Conservation (phyloP, 2,113 vertebrate genomes). For the Oreochromis niloticus region DNA sequence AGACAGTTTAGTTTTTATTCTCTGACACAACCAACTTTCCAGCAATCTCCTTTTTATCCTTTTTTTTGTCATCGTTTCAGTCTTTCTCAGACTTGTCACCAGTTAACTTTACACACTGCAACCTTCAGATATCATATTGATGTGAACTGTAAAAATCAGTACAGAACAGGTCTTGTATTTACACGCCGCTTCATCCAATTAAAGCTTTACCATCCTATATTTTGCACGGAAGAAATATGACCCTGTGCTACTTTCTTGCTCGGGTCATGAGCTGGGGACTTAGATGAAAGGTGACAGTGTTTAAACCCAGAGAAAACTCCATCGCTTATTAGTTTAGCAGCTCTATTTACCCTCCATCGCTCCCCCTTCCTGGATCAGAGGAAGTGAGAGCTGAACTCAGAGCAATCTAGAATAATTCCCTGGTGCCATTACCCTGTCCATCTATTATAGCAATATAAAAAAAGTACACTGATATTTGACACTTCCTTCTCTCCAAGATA, state of each 20-base stretch:
- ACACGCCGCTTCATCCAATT: background rate
- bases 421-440: background rate
- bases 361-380: background rate
- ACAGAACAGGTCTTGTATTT: constrained; percentile 26
- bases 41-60: background rate
- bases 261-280: constrained; percentile 26
- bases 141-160: constrained; percentile 35
- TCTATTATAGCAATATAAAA: constrained; percentile 26
- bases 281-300: constrained; percentile 61
- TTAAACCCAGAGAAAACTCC: constrained; percentile 34
- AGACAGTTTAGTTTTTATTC: background rate
- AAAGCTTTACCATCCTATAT: constrained; percentile 24
- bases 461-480: constrained; percentile 3
- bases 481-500: background rate
- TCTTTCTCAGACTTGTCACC: background rate
- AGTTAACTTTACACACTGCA: constrained; percentile 19
- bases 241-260: constrained; percentile 35
- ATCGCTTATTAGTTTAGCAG: constrained; percentile 25
- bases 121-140: constrained; percentile 5
- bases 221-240: constrained; percentile 31
- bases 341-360: constrained; percentile 26
- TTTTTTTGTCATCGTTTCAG: background rate
- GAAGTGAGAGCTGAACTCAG: constrained; percentile 10
- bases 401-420: constrained; percentile 8
- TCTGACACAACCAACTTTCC: background rate